Base-by-base conservation (phyloP, 2,797 vertebrate species). In the Darevskia mixta region DNA sequence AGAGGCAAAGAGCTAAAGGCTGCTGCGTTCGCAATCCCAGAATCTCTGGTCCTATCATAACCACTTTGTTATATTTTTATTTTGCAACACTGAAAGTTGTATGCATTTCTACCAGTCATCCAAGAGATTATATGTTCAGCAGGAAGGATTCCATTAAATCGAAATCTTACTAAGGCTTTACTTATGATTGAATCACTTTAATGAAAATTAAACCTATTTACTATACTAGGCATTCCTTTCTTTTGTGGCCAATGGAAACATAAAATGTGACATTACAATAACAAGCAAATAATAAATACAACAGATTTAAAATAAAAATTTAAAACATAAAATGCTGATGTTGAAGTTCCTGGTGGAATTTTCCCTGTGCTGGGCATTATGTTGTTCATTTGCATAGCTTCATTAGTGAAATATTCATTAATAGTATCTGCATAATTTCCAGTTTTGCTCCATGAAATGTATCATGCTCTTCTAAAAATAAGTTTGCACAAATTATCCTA, bases 371-470 rank as follows among this genome's bases (percentile, higher is more conserved):
- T 79, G 82, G 49, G 3, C 23, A 55, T 82, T 61, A 8, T 81
- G n/a, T 7, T 92, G 85, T 71, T 89, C 86, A 77, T 80, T 41
- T 88, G 35, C 71, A 82, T 67, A 87, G 11, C 29, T 90, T 90
- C 87, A 87, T 90, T 90, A 90, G 78, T 85, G 84, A 94, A 89
- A 66, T 83, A 80, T 84, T 64, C 23, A 89, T 92, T 80, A 91
- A 92, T 5, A n/a, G 20, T 85, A 23, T 20, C 90, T 72, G 55
- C 32, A 92, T 91, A 87, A 90, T 94, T 91, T 67, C 93, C 27
- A 90, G 91, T 86, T 87, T 79, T 86, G 0, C 2, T 61, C 2
- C 61, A 4, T 86, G 77, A 94, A 94, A 88, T 86, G 32, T 93
- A 91, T 27, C 80, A 2, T 67, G 10, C 13, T 79, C 83, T 85